Conservation (phyloP, 2,797 vertebrate species). For the Erpetoichthys calabaricus region DNA sequence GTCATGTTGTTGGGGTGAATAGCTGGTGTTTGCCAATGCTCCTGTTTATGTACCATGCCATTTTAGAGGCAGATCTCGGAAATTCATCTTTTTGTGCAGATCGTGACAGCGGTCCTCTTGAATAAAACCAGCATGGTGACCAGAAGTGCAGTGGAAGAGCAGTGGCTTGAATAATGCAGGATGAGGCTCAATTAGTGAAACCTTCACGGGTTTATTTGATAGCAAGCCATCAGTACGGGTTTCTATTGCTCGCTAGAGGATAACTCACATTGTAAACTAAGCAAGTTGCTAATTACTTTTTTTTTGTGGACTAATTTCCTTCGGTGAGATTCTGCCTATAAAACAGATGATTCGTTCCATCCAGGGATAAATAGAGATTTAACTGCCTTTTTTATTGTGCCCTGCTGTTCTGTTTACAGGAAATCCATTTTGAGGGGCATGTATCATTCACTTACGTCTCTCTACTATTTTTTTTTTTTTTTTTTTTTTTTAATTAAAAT, state of each 20-base stretch:
- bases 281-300: constrained; percentile 57
- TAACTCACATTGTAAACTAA: constrained; percentile 47
- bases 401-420: constrained; percentile 32
- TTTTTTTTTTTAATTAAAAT: constrained; percentile 15
- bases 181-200: no score
- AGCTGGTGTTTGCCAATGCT: no score
- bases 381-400: constrained; percentile 44
- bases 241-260: constrained; percentile 38
- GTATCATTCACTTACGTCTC: constrained; percentile 24
- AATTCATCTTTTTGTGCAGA: no score
- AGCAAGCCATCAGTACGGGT: no score
- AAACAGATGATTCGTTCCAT: constrained; percentile 49
- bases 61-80: no score
- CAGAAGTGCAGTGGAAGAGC: no score
- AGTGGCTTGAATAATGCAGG: no score
- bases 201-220: no score
- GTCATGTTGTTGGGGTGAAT: no score
- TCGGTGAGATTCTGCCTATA: constrained; percentile 41
- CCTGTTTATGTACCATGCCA: no score
- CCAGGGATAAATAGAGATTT: constrained; percentile 57
- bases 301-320: constrained; percentile 56
- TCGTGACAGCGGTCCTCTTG: no score
- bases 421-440: constrained; percentile 20
- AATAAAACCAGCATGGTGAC: no score
- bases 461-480: constrained; percentile 25